Conservation (phyloP, 1,140 invertebrate genomes). For the Mycetomoellerius zeteki region DNA sequence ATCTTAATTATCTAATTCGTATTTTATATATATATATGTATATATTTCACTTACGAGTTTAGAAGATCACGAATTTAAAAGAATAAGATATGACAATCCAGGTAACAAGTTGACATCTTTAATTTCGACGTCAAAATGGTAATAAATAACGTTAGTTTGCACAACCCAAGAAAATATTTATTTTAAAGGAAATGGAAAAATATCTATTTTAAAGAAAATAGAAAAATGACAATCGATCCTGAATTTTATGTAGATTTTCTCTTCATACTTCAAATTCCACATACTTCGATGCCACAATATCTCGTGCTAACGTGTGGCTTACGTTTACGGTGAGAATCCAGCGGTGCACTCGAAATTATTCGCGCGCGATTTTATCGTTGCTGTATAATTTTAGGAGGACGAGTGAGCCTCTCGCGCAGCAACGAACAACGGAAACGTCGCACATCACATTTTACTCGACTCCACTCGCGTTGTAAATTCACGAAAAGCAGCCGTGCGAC, state of each 20-base stretch:
- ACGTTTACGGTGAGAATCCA: constrained; percentile 7
- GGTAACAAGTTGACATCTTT: no score
- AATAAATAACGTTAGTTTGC: no score
- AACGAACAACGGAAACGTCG: constrained; percentile 50
- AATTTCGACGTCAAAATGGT: no score
- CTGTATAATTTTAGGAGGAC: constrained; percentile 51
- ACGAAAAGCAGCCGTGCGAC: constrained; percentile 43
- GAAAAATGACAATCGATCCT: background rate
- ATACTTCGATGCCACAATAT: background rate
- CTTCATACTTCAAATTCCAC: background rate
- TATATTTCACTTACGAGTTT: background rate
- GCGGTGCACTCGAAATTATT: constrained; percentile 32
- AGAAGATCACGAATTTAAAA: background rate
- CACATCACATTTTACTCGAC: constrained; percentile 49
- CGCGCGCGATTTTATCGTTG: constrained; percentile 44
- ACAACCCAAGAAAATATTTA: background rate
- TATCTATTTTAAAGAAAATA: background rate
- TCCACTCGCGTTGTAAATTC: constrained; percentile 48
- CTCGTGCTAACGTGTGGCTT: constrained; percentile 9
- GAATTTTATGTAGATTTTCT: constrained; percentile 1
- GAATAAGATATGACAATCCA: background rate
- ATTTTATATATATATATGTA: no score
- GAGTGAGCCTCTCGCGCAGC: constrained; percentile 14
- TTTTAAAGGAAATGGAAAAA: background rate
- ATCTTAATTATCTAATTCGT: background rate